Percentiles rank a stretch among this genome's conserved stretches.
Conservation (phyloP, 2,888 invertebrate species). For the Lamellibrachia satsuma region DNA sequence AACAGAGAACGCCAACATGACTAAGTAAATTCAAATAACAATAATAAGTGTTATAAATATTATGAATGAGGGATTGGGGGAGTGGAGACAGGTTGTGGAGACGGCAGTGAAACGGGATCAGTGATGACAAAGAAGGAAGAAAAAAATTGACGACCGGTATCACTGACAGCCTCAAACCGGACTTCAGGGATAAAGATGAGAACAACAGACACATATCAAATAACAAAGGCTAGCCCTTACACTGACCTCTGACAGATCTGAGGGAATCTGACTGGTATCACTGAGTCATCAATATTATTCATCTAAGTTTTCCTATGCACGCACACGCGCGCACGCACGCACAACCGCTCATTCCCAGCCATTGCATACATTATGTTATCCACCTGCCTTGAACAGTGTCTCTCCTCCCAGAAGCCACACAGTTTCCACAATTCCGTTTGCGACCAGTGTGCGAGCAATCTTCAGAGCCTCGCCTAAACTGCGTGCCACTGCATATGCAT, state of each 20-base stretch:
- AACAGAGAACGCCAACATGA: not conserved
- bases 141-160: no score
- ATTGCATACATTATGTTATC: not conserved
- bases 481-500: not conserved
- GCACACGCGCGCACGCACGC: not conserved
- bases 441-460: not conserved
- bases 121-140: no score
- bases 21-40: not conserved
- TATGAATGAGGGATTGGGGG: no score
- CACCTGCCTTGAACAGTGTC: not conserved
- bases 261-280: not conserved
- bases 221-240: not conserved
- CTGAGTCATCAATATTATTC: not conserved
- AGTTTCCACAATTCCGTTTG: not conserved
- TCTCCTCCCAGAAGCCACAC: not conserved
- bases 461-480: not conserved
- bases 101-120: no score
- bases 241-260: not conserved
- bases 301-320: not conserved
- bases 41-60: not conserved
- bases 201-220: not conserved
- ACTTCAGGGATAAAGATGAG: no score
- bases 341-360: not conserved
- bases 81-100: no score
- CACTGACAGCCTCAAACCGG: no score